phyloP scores from a whole-genome alignment of 2,888 invertebrate species.

The Ypsolopha sequella region DNA sequence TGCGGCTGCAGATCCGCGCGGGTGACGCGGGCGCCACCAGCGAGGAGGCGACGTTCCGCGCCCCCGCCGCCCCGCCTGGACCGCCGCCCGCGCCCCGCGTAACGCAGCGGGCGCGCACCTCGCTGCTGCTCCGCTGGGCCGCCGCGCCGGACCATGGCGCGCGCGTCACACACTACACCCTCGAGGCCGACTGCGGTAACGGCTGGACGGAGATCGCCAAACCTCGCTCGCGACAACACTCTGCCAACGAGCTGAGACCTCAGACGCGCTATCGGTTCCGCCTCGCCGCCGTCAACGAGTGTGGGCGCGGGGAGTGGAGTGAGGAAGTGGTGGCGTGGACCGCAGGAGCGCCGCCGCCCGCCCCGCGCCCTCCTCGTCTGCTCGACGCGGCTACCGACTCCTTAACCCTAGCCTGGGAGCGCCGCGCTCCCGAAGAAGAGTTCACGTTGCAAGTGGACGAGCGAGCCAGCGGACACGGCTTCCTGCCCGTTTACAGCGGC shows the following conservation, averaged over 20 bases:
- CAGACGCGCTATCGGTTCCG: slow-evolving; percentile 87
- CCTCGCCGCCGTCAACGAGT: slow-evolving; percentile 84
- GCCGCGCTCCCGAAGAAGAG: slow-evolving; percentile 81
- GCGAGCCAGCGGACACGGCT: slow-evolving; percentile 79
- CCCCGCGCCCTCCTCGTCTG: slow-evolving; percentile 82
- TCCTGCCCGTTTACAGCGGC: slow-evolving; percentile 84
- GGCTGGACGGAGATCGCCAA: slow-evolving; percentile 80
- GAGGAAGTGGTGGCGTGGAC: slow-evolving; percentile 79
- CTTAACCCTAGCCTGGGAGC: slow-evolving; percentile 81
- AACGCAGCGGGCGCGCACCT: slow-evolving; percentile 77
- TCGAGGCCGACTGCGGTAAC: slow-evolving; percentile 83
- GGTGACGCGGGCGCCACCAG: slow-evolving; percentile 83
- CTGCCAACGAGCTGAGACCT: slow-evolving; percentile 80
- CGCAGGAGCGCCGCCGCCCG: slow-evolving; percentile 82
- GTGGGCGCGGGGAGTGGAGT: slow-evolving; percentile 81
- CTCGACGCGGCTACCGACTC: slow-evolving; percentile 73
- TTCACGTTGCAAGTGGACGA: slow-evolving; percentile 87
- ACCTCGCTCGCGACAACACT: slow-evolving; percentile 81
- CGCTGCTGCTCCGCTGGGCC: slow-evolving; percentile 79
- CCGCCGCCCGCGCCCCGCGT: slow-evolving; percentile 80
- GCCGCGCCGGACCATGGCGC: slow-evolving; percentile 85
- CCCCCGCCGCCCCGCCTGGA: slow-evolving; percentile 86
- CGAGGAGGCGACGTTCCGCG: slow-evolving; percentile 83
- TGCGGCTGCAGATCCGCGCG: slow-evolving; percentile 82
- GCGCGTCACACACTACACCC: slow-evolving; percentile 78